Evolutionary conservation across 2,888 invertebrate genomes (phyloP).

Genomic region (Fissipunctia ypsillon): DNA sequence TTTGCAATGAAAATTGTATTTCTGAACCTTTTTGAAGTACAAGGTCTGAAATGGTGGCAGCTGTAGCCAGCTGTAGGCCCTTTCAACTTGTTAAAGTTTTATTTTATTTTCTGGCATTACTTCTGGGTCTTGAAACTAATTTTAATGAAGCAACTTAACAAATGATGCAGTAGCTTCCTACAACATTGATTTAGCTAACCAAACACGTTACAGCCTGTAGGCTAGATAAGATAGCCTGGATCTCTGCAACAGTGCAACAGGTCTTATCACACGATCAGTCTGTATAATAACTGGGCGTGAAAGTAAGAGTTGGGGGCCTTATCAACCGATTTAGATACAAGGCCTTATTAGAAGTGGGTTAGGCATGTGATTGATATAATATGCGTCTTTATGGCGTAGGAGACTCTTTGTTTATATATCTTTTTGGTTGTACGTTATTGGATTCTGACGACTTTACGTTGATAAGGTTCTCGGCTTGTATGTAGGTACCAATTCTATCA

Average conservation of each 20-base stretch:
- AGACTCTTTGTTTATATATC: neutral
- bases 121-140: neutral
- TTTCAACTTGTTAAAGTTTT: neutral
- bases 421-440: neutral
- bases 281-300: constrained; percentile 32
- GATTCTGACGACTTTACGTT: neutral
- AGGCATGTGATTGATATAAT: constrained; percentile 16
- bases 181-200: constrained; percentile 55
- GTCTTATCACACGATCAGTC: constrained; percentile 42
- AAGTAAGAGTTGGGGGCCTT: constrained; percentile 42
- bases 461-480: neutral
- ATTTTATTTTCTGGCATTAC: neutral
- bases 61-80: no score
- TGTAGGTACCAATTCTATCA: neutral
- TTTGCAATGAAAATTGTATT: neutral
- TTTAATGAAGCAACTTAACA: constrained; percentile 21
- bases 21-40: neutral
- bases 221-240: constrained; percentile 63
- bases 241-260: constrained; percentile 39
- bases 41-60: neutral
- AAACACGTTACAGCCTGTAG: constrained; percentile 55
- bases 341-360: constrained; percentile 30
- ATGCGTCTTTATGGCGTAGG: neutral
- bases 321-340: constrained; percentile 25
- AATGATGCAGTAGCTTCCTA: constrained; percentile 50